These are phyloP conservation scores for Polydrusus cervinus DNA, from an alignment of 2,888 invertebrate genomes.

Conservation along the genomic window DNA sequence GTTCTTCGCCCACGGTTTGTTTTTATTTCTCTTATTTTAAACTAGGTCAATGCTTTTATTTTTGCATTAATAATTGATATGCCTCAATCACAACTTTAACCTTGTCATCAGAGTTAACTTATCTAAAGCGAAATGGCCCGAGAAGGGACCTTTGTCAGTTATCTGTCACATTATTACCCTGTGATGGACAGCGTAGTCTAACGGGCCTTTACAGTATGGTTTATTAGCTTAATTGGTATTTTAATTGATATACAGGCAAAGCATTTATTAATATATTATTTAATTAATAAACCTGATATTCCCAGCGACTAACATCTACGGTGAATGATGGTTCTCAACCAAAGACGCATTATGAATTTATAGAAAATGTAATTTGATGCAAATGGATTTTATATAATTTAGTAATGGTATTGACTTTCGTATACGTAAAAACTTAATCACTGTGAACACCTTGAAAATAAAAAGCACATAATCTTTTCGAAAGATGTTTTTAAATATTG, in stretches of 20 bases:
- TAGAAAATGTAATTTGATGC: too few species aligned
- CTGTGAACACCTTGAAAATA: too few species aligned
- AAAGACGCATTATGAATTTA: too few species aligned
- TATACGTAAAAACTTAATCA: too few species aligned
- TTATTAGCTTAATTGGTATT: neutral
- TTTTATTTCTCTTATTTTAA: neutral
- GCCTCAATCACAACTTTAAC: neutral
- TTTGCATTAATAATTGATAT: neutral
- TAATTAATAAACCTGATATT: too few species aligned
- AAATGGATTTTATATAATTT: too few species aligned
- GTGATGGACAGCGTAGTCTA: slow-evolving; percentile 18
- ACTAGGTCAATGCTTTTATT: slow-evolving; percentile 1
- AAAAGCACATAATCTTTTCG: too few species aligned
- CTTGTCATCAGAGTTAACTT: slow-evolving; percentile 8
- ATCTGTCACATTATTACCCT: slow-evolving; percentile 21
- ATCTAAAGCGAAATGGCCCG: neutral
- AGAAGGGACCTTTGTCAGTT: slow-evolving; percentile 17
- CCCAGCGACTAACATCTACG: too few species aligned
- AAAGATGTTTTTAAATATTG: too few species aligned
- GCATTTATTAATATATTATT: neutral
- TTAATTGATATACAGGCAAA: neutral
- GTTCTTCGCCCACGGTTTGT: neutral
- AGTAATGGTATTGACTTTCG: too few species aligned
- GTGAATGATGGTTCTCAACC: too few species aligned
- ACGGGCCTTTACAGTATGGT: slow-evolving; percentile 8